phyloP scores from a whole-genome alignment of 2,113 vertebrate genomes.

The Tachycineta bicolor region DNA sequence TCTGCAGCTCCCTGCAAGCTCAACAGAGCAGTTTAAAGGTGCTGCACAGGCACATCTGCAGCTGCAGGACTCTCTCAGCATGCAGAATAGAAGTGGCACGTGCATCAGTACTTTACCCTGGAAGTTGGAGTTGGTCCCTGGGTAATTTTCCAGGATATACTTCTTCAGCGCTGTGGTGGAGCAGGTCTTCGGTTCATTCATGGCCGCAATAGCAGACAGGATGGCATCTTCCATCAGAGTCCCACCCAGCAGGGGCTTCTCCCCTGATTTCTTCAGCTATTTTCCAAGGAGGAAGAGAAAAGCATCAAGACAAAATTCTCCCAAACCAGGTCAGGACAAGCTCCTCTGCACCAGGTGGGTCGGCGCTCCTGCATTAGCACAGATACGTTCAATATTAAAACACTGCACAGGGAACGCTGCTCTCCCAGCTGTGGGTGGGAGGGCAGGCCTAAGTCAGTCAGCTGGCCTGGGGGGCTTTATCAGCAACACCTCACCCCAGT shows the following conservation, averaged over 20 bases:
- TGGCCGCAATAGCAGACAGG: constrained; percentile 93
- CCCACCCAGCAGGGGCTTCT: constrained; percentile 89
- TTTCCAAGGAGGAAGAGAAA: constrained; percentile 82
- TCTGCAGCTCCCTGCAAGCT: not conserved
- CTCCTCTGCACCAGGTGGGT: constrained; percentile 82
- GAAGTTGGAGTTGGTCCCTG: constrained; percentile 87
- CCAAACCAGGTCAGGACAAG: constrained; percentile 82
- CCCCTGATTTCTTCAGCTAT: constrained; percentile 92
- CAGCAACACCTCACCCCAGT: not conserved
- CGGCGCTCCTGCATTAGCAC: constrained; percentile 81
- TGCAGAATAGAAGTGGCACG: not conserved
- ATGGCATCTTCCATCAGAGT: constrained; percentile 92
- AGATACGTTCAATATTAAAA: constrained; percentile 76
- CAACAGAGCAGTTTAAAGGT: not conserved
- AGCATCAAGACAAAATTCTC: constrained; percentile 84
- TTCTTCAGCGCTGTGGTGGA: constrained; percentile 92
- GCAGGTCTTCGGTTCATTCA: constrained; percentile 99
- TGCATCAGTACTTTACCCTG: constrained; percentile 77
- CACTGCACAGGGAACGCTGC: constrained; percentile 68
- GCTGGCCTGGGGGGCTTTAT: not conserved
- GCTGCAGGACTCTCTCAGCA: not conserved
- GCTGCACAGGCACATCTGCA: not conserved
- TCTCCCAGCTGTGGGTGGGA: constrained; percentile 41
- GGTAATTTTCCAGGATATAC: constrained; percentile 89
- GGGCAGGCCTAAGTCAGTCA: constrained; percentile 4